phyloP scores from a whole-genome alignment of 2,113 vertebrate species.

The Oreotragus oreotragus region DNA sequence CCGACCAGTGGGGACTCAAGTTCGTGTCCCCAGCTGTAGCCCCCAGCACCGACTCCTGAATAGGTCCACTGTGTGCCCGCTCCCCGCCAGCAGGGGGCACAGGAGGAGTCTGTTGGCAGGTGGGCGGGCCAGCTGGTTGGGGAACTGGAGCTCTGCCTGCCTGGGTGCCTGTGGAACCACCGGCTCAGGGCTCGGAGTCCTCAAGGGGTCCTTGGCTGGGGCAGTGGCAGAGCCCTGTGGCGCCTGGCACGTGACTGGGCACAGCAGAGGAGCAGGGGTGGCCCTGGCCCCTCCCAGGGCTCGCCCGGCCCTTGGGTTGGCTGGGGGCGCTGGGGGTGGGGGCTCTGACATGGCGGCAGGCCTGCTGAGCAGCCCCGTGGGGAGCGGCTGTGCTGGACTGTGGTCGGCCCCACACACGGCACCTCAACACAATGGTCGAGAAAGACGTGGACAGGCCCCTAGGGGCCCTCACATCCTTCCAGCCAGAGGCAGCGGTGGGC shows the following conservation, averaged over 20 bases:
- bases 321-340: background rate
- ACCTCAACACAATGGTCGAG: accelerated
- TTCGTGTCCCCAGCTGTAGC: accelerated
- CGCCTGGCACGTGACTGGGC: accelerated
- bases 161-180: background rate
- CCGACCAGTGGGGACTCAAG: accelerated
- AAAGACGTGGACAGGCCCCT: accelerated
- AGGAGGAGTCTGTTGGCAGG: accelerated
- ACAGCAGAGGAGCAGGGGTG: background rate
- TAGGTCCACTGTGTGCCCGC: accelerated
- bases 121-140: accelerated
- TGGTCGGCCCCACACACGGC: accelerated
- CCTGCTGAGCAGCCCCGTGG: background rate
- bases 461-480: accelerated
- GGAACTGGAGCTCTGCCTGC: background rate
- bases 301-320: accelerated
- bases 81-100: background rate
- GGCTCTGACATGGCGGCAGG: background rate
- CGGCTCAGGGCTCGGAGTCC: background rate
- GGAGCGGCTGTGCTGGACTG: accelerated
- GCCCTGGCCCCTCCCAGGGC: background rate
- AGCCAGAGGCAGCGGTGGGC: background rate
- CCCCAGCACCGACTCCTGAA: no score
- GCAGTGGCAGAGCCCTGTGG: background rate
- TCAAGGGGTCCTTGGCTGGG: background rate